Evolutionary conservation across 2,888 invertebrate genomes (phyloP).

Genomic region (Spisula subtruncata): DNA sequence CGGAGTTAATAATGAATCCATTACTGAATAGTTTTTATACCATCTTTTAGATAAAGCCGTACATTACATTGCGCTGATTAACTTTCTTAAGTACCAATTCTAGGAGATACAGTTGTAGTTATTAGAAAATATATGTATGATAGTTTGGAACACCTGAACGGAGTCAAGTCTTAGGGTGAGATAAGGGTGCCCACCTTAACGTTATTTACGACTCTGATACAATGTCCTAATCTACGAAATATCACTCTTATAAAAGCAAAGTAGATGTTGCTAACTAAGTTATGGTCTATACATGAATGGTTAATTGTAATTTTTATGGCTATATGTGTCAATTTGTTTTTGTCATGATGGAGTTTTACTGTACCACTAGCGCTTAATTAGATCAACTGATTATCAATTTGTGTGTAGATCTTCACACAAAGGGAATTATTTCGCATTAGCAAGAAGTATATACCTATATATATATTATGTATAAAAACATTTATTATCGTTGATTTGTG

Average conservation of each 20-base stretch:
- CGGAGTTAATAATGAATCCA: conserved; percentile 53
- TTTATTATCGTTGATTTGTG: background rate
- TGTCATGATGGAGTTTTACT: background rate
- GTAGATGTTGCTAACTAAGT: too few species aligned
- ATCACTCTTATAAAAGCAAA: background rate
- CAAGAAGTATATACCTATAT: background rate
- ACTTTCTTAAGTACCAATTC: conserved; percentile 35
- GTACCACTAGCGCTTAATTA: background rate
- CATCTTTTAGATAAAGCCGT: conserved; percentile 39
- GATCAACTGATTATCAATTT: background rate
- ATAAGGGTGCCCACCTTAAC: background rate
- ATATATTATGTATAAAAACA: background rate
- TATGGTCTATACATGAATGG: background rate
- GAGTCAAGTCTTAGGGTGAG: conserved; percentile 1
- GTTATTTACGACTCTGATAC: background rate
- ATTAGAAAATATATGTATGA: conserved; percentile 40
- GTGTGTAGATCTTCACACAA: background rate
- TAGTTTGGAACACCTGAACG: conserved; percentile 45
- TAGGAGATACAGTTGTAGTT: conserved; percentile 6
- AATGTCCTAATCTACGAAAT: background rate
- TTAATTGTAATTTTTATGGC: background rate
- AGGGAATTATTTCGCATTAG: background rate
- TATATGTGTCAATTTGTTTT: conserved; percentile 5
- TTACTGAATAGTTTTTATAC: conserved; percentile 50
- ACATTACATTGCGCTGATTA: conserved; percentile 40